Percentiles rank a stretch among this genome's conserved stretches.
phyloP scores from a whole-genome alignment of 2,113 vertebrate species.

The Perccottus glenii region DNA sequence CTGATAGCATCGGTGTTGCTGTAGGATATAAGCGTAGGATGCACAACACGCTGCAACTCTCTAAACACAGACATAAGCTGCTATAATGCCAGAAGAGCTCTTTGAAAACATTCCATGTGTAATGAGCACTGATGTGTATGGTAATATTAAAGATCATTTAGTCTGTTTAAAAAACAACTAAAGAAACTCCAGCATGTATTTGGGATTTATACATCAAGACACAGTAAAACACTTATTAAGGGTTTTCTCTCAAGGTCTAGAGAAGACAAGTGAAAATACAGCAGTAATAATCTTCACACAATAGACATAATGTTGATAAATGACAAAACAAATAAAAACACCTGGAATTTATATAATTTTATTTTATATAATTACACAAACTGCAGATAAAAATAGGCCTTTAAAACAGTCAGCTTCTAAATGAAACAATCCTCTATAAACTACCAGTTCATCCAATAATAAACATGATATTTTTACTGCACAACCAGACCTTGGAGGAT shows the following conservation, averaged over 20 bases:
- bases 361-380: no score
- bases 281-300: no score
- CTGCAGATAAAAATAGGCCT: no score
- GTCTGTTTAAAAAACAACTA: slow-evolving; percentile 7
- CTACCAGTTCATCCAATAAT: no score
- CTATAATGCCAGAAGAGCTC: slow-evolving; percentile 15
- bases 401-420: no score
- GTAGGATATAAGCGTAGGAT: slow-evolving; percentile 68
- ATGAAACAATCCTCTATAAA: no score
- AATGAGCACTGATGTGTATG: slow-evolving; percentile 44
- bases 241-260: neutral
- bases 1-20: slow-evolving; percentile 69
- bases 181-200: neutral
- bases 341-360: no score
- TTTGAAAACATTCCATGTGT: slow-evolving; percentile 52
- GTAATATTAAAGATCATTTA: slow-evolving; percentile 44
- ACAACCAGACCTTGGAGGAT: no score
- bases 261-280: neutral
- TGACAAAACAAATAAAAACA: no score
- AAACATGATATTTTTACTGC: no score
- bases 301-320: no score
- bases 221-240: neutral
- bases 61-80: slow-evolving; percentile 29
- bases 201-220: neutral
- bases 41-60: slow-evolving; percentile 59